Evolutionary conservation across 1,140 invertebrate genomes (phyloP), one percentile per base, ranked within the genome.

Genomic region (Rhyacophila brunnea): DNA sequence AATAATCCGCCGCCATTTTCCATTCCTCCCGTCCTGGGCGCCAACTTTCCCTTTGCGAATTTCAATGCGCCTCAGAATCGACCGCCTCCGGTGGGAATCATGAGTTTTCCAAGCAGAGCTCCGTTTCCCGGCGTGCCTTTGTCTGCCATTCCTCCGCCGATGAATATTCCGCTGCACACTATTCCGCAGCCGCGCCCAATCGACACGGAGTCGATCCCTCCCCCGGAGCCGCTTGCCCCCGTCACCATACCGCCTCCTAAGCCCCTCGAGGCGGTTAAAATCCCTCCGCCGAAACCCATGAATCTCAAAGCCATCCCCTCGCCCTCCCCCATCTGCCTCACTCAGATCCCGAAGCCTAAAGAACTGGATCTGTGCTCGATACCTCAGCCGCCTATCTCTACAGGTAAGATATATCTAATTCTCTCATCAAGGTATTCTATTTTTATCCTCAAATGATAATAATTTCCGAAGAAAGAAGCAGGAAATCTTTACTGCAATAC

Each of bases 231-330:
- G 1, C 43, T 66, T 23, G 67, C 50, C 48, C 60, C 58, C 32
- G 53, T 42, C 13, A 42, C 49, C 11, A 69, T 67, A 19, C 62
- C 69, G 14, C 69, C 74, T 19, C 67, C 66, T 14, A 74, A 74
- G 48, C 66, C 71, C 4, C 54, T 73, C 55, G 72, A 74, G 15
- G 57, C 68, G 13, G 47, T 66, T n/a, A 54, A 43, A 17, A 70
- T 70, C 47, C 67, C 68, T n/a, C 67, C 66, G 5, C 67, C 71
- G 10, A 71, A 65, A 13, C 66, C 68, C 5, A 72, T 70, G 67
- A 72, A 74, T 60, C 55, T 69, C n/a, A 68, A 71, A 34, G 68
- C 71, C 14, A 70, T 75, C 53, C 71, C 72, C 4, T 69, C 71
- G 6, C 70, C 77, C 28, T 64, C 69, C 62, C 69, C 71, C 4